phyloP scores from a whole-genome alignment of 2,113 vertebrate species.

The Balaenoptera acutorostrata region DNA sequence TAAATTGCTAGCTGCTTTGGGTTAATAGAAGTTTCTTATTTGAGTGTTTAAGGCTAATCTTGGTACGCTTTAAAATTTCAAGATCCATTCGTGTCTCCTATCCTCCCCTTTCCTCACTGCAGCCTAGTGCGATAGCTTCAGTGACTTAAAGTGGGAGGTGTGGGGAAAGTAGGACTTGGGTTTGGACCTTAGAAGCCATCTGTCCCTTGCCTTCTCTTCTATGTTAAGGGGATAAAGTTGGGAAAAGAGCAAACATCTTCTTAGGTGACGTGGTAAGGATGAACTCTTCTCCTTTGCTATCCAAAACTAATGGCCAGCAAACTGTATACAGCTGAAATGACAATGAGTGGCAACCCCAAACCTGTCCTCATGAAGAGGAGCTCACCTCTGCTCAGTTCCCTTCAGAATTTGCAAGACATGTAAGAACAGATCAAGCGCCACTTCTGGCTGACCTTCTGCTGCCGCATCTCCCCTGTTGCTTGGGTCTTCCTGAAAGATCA shows the following conservation, averaged over 20 bases:
- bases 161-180: accelerated
- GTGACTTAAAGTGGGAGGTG: neutral
- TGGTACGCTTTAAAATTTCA: neutral
- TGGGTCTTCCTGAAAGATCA: neutral
- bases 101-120: neutral
- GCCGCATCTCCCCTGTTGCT: accelerated
- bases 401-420: neutral
- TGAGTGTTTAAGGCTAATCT: neutral
- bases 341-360: neutral
- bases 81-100: neutral
- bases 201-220: neutral
- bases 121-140: neutral
- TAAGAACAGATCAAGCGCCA: neutral
- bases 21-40: neutral
- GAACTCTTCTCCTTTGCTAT: neutral
- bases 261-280: neutral
- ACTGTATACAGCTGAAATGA: neutral
- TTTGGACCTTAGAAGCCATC: neutral
- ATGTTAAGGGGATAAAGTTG: neutral
- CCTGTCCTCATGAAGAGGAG: neutral
- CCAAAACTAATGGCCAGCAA: neutral
- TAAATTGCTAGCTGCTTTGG: neutral
- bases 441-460: neutral
- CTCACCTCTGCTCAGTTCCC: neutral
- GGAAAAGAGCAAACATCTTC: neutral